Conservation (phyloP, 2,888 invertebrate genomes). For the Cremastinae sp. region DNA sequence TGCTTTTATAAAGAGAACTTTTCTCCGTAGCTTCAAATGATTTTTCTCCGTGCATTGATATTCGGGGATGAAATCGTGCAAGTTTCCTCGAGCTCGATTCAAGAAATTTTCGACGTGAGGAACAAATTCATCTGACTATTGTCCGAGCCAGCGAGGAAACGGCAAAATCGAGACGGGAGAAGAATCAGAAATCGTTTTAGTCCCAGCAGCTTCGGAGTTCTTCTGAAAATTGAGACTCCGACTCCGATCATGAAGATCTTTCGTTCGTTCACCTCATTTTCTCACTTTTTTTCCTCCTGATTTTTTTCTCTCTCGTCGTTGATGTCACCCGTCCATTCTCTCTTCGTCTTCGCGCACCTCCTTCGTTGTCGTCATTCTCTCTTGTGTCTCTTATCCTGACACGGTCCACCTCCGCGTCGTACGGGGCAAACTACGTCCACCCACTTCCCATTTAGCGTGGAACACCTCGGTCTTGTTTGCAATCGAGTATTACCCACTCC, state of each 20-base stretch:
- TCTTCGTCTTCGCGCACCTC: conserved; percentile 36
- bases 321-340: conserved; percentile 21
- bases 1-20: too few species aligned
- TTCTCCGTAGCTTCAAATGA: too few species aligned
- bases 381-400: conserved; percentile 45
- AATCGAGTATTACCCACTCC: conserved; percentile 57
- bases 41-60: too few species aligned
- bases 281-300: conserved; percentile 1
- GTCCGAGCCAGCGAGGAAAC: background rate
- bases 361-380: conserved; percentile 45
- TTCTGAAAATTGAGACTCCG: conserved; percentile 65
- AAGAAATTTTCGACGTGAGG: conserved; percentile 22
- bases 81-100: conserved; percentile 15
- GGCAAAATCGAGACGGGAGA: conserved; percentile 17
- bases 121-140: conserved; percentile 33
- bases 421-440: conserved; percentile 65
- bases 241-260: conserved; percentile 52
- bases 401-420: conserved; percentile 61
- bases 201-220: conserved; percentile 32
- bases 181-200: conserved; percentile 35
- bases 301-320: conserved; percentile 11
- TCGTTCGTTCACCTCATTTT: conserved; percentile 42
- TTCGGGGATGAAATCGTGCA: background rate
- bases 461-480: conserved; percentile 58
- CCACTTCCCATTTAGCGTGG: conserved; percentile 64